Base-by-base conservation (phyloP, 2,113 vertebrate genomes). In the Procapra przewalskii region DNA sequence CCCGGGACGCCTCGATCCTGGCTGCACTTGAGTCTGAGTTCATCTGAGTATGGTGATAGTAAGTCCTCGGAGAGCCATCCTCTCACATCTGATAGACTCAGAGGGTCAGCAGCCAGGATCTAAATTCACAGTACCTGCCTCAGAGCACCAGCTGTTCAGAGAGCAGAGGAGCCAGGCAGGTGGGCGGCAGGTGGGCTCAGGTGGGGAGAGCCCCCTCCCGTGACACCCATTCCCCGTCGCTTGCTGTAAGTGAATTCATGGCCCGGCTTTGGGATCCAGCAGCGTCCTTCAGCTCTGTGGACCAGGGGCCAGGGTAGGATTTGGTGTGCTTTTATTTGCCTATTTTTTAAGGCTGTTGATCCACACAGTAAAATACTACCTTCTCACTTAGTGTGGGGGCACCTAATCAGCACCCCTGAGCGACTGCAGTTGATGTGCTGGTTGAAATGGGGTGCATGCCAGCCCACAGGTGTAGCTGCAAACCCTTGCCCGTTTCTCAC, bases 401-500 rank as follows among this genome's bases (percentile, higher is more conserved):
- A 36, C 19, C 21, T 36, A 83, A 5, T 48, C 4, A 59, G 57
- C 71, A 29, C 54, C 29, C 36, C 33, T 6, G 11, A 9, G 5
- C 6, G 0, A 8, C 21, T 1, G 1, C 0, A 3, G 13, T 5
- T 52, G 8, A 1, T 7, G n/a, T 31, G 2, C 21, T n/a, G 45
- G 3, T 31, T 5, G 50, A 33, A 23, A 5, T 54, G 21, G 23
- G 8, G 5, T 1, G 12, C 4, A 6, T 14, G n/a, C 45, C 31
- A 5, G 45, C 45, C 92, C 50, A 7, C 29, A 17, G 89, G 27
- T 11, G 33, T 6, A 10, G 8, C 43, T 3, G 45, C 75, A 3
- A 1, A 10, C 12, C 77, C 29, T 17, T 2, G 43, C 1, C 8
- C 1, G 13, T 14, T 84, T 55, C 90, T 92, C 14, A 29, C 48